Evolutionary conservation across 2,797 vertebrate species (phyloP).

Genomic region (Sebastes steindachneri): DNA sequence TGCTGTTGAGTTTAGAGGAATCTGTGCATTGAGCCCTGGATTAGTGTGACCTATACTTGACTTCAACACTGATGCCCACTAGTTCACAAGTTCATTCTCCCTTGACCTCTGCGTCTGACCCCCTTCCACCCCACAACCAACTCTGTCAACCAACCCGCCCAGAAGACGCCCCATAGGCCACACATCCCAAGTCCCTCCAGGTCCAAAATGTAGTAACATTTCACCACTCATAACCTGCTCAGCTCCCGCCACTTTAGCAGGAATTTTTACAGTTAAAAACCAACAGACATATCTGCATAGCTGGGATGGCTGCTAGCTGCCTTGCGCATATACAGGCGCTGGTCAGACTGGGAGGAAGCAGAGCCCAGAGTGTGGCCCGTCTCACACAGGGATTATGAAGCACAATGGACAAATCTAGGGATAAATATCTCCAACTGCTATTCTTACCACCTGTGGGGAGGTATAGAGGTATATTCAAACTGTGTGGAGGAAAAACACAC

Average conservation of each 20-base stretch:
- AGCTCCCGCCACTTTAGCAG: conserved; percentile 55
- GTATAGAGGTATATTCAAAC: not conserved
- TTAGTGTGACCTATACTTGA: conserved; percentile 78
- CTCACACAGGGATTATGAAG: conserved; percentile 32
- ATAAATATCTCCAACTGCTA: conserved; percentile 14
- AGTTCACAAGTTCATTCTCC: conserved; percentile 70
- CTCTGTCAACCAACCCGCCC: not conserved
- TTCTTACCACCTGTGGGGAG: conserved; percentile 4
- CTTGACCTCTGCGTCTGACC: conserved; percentile 57
- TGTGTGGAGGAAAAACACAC: not conserved
- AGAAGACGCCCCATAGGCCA: not conserved
- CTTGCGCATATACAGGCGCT: conserved; percentile 14
- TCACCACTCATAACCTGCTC: conserved; percentile 60
- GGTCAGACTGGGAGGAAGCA: conserved; percentile 18
- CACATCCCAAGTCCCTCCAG: conserved; percentile 40
- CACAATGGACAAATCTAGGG: conserved; percentile 25
- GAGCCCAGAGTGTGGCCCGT: not conserved
- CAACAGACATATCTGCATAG: conserved; percentile 65
- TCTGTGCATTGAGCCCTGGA: conserved; percentile 64
- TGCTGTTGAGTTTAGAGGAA: conserved; percentile 63
- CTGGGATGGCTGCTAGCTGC: conserved; percentile 54
- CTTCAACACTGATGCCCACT: conserved; percentile 55
- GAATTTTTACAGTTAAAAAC: conserved; percentile 72
- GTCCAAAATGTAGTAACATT: conserved; percentile 71
- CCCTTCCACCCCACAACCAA: not conserved